Conservation (phyloP, 2,888 invertebrate species). For the Chydorus sphaericus region DNA sequence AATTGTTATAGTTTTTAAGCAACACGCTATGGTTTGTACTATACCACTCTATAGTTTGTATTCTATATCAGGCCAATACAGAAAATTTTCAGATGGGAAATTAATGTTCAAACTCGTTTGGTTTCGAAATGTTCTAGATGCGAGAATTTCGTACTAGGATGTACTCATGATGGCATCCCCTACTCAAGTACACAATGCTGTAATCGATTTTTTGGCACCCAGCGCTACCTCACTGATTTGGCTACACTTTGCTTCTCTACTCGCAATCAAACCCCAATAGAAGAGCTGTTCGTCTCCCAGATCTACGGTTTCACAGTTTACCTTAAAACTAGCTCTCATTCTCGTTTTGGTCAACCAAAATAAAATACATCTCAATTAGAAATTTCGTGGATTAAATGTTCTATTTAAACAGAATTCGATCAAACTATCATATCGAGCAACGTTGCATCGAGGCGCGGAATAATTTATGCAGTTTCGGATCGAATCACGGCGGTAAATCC, state of each 20-base stretch:
- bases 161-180: neutral
- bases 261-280: neutral
- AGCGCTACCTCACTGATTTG: neutral
- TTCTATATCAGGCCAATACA: too few species aligned
- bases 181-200: conserved; percentile 1
- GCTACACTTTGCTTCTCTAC: conserved; percentile 2
- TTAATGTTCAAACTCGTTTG: too few species aligned
- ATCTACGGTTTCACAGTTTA: conserved; percentile 9
- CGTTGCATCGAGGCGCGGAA: neutral
- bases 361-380: too few species aligned
- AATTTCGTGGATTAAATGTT: neutral
- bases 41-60: neutral
- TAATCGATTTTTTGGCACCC: neutral
- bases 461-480: conserved; percentile 10
- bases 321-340: neutral
- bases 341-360: conserved; percentile 3
- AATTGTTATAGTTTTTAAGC: too few species aligned
- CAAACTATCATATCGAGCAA: conserved; percentile 1
- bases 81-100: too few species aligned
- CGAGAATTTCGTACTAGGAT: neutral
- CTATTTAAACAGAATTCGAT: conserved; percentile 4
- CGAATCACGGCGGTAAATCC: neutral
- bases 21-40: too few species aligned
- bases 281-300: neutral
- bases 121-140: conserved; percentile 1